Evolutionary conservation across 1,140 invertebrate genomes (phyloP), one percentile per base, ranked within the genome.

Genomic region (Euglossa dilemma): DNA sequence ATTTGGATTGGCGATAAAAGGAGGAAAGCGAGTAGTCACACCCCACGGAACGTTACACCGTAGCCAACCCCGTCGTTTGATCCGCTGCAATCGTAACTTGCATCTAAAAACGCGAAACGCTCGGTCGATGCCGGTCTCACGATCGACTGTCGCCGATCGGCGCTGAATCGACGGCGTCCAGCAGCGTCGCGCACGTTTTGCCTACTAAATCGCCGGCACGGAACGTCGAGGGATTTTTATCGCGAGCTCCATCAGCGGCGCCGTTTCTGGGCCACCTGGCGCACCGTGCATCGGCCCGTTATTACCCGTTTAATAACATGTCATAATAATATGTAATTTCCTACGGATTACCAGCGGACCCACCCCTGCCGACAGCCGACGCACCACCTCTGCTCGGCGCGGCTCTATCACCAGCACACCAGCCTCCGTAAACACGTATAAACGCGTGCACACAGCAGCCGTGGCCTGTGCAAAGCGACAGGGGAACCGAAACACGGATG

Each of bases 261-360:
- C 59, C 61, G 77, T 87, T 89, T 84, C 66, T 75, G 80, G 83
- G 78, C 86, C 89, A 88, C 87, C 87, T 89, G 89, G 89, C 84
- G 70, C 61, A 76, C 75, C 80, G 64, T 80, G 64, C 76, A 57
- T 80, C 59, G 83, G 59, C 50, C 87, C 79, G 81, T 90, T 87
- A 90, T 91, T 90, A 89, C 81, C 61, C 84, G 83, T 90, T 90
- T 91, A 91, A 91, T 91, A 91, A 89, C 87, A 87, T 87, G 81
- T 90, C 86, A 85, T 90, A 87, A 88, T 90, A 87, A 91, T 87
- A 90, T 91, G 82, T 90, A 90, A 90, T 90, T 90, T 89, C 85
- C 57, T 77, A 70, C 54, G 73, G 85, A 90, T 89, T 90, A 89
- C 83, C 71, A 43, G 14, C 25, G 45, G 23, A 61, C 47, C 76